A percentile compares a stretch with the other conserved stretches of the same genome.
Conservation (phyloP, 2,797 vertebrate species). For the Poecilia wingei region DNA sequence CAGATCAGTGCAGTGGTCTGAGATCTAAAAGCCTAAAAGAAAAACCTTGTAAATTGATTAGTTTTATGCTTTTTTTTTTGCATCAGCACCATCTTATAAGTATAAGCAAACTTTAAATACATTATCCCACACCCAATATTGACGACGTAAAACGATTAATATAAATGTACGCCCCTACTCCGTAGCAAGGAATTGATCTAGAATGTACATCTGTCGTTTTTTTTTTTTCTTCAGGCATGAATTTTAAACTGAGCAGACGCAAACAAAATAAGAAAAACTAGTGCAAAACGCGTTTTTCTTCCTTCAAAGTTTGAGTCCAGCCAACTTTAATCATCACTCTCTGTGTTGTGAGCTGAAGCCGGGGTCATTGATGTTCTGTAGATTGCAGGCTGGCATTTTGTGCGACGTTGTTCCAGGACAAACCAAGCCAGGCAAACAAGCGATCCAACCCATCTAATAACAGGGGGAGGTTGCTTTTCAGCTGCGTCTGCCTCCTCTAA, state of each 20-base stretch:
- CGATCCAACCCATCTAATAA: conserved; percentile 72
- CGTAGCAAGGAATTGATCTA: conserved; percentile 30
- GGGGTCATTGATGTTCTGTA: conserved; percentile 34
- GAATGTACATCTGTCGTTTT: conserved; percentile 46
- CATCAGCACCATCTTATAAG: not conserved
- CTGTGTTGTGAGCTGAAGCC: conserved; percentile 32
- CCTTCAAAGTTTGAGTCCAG: conserved; percentile 44
- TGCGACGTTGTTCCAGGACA: conserved; percentile 52
- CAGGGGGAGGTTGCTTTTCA: conserved; percentile 64
- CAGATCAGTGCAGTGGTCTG: not conserved
- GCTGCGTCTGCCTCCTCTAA: conserved; percentile 73
- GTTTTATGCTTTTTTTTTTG: not conserved
- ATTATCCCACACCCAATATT: not conserved
- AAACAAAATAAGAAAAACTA: conserved; percentile 8
- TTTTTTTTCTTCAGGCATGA: conserved; percentile 44
- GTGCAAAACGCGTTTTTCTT: conserved; percentile 38
- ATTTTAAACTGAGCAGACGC: conserved; percentile 44
- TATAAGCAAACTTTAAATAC: not conserved
- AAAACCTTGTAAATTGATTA: not conserved
- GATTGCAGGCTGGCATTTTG: conserved; percentile 48
- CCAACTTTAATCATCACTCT: conserved; percentile 50
- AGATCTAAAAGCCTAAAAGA: not conserved
- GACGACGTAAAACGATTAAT: not conserved
- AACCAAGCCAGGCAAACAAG: conserved; percentile 64
- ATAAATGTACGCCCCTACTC: not conserved